Evolutionary conservation across 2,113 vertebrate species (phyloP), one percentile per base, ranked within the genome.

Genomic region (Indicator indicator): DNA sequence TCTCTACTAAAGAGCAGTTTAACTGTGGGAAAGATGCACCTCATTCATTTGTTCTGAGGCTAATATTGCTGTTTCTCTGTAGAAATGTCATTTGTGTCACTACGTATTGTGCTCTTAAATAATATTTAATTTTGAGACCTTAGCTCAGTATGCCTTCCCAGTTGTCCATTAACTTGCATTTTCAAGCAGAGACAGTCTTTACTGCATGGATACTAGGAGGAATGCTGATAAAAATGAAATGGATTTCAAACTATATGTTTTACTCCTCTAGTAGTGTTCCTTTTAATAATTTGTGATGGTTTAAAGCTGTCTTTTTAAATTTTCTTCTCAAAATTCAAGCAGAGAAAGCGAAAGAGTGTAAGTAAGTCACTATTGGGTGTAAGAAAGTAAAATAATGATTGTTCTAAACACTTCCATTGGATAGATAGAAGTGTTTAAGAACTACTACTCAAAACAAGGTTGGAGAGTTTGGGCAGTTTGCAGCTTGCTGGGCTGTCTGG

Each of bases 41-140:
- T 86, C 6, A 38, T 76, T 89, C 68, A 44, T 76, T 67, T 93
- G 8, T 48, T 83, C 28, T 60, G 38, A 75, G 82, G 52, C 71
- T 89, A 64, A 64, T 91, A 46, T 38, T 27, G 12, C 46, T 2
- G 3, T 77, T 96, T 84, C 52, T 52, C 52, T 85, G 91, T 38
- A 85, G 88, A 88, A 94, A 86, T 88, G 69, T 81, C 12, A 69
- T 79, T 83, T 94, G 48, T 88, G 78, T 94, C 56, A 56, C 81
- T 89, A 84, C 23, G 62, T 93, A 52, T 60, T 76, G 64, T 93
- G 54, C 26, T 86, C 9, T 77, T 85, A 83, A 91, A 46, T 91
- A 83, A 64, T 88, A 74, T 26, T 92, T 93, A 92, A 88, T 96
- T 93, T 69, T 80, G 33, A 88, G 89, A 74, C 85, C 91, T 95